phyloP scores from a whole-genome alignment of 1,140 invertebrate genomes.

The Rhynchophorus ferrugineus region DNA sequence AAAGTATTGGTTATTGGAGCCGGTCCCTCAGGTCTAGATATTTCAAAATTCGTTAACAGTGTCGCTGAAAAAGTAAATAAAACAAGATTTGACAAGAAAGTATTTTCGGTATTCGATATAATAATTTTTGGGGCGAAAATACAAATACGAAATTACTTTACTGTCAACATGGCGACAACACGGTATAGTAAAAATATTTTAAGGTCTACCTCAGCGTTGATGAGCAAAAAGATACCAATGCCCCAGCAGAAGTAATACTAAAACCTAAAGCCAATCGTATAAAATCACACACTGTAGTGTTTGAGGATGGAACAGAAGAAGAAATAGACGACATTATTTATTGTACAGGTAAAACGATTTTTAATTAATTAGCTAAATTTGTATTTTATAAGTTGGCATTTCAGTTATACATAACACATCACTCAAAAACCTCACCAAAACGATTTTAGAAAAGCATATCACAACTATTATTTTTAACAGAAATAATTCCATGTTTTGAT shows the following conservation, averaged over 20 bases:
- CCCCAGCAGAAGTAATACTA: constrained; percentile 52
- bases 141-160: too few species aligned
- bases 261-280: constrained; percentile 53
- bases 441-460: too few species aligned
- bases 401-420: too few species aligned
- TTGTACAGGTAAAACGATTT: constrained; percentile 59
- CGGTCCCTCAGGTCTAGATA: constrained; percentile 81
- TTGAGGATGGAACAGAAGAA: constrained; percentile 51
- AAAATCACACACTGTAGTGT: constrained; percentile 46
- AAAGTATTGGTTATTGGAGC: constrained; percentile 74
- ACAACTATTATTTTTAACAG: too few species aligned
- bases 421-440: too few species aligned
- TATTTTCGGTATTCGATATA: not conserved
- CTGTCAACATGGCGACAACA: too few species aligned
- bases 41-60: constrained; percentile 65
- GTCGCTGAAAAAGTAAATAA: constrained; percentile 51
- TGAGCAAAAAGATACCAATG: not conserved
- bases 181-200: too few species aligned
- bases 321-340: constrained; percentile 65
- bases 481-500: too few species aligned
- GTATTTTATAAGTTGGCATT: not conserved
- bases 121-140: too few species aligned
- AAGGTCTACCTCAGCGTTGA: constrained; percentile 15
- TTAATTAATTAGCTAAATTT: not conserved
- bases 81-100: not conserved